Evolutionary conservation across 1,140 invertebrate species (phyloP).

Genomic region (Lamellibrachia luymesi): DNA sequence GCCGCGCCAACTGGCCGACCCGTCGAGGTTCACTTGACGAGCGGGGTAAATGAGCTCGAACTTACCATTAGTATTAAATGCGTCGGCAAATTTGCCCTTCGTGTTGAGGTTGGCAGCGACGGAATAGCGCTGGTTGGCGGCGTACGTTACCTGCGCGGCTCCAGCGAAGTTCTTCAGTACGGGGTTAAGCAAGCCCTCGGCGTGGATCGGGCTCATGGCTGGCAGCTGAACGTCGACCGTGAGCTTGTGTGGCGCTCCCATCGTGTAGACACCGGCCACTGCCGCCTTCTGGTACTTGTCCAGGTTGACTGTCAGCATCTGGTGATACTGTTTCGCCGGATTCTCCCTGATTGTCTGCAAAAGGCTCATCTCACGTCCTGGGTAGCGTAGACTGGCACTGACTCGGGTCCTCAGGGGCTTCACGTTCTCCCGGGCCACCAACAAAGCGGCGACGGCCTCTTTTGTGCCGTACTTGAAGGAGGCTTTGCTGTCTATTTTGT

Average conservation of each 20-base stretch:
- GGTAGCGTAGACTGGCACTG: slow-evolving; percentile 30
- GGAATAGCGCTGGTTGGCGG: slow-evolving; percentile 14
- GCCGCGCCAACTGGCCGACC: slow-evolving; percentile 17
- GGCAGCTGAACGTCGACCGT: slow-evolving; percentile 26
- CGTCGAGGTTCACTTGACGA: slow-evolving; percentile 12
- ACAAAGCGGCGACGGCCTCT: slow-evolving; percentile 23
- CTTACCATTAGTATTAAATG: slow-evolving; percentile 8
- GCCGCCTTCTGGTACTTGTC: neutral
- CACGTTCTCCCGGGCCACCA: slow-evolving; percentile 24
- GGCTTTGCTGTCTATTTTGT: slow-evolving; percentile 25
- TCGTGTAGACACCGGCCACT: slow-evolving; percentile 17
- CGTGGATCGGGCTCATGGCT: slow-evolving; percentile 25
- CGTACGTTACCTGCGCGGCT: slow-evolving; percentile 18
- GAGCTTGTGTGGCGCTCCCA: slow-evolving; percentile 15
- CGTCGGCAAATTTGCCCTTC: neutral
- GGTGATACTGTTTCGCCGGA: slow-evolving; percentile 22
- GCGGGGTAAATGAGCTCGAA: slow-evolving; percentile 21
- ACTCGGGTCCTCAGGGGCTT: slow-evolving; percentile 21
- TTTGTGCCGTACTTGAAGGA: slow-evolving; percentile 22
- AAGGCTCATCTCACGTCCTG: slow-evolving; percentile 31
- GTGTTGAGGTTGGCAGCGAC: slow-evolving; percentile 12
- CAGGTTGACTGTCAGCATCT: slow-evolving; percentile 25
- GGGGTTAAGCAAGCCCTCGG: slow-evolving; percentile 29
- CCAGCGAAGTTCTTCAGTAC: slow-evolving; percentile 29
- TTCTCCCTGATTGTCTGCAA: slow-evolving; percentile 21